These are phyloP conservation scores for Aporophyla lueneburgensis DNA, from an alignment of 2,888 invertebrate genomes.

Conservation along the genomic window DNA sequence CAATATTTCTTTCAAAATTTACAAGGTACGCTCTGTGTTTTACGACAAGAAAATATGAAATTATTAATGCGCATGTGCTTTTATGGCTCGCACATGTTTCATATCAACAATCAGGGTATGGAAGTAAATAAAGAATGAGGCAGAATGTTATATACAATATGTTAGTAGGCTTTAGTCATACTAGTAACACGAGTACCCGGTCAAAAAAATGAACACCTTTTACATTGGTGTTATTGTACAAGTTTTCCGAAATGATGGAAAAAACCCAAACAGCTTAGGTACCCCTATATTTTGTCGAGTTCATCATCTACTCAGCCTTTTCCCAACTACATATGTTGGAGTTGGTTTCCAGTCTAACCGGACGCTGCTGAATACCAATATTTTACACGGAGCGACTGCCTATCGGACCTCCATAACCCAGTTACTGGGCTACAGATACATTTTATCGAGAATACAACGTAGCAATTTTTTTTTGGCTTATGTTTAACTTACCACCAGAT, in stretches of 20 bases:
- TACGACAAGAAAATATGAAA: constrained; percentile 54
- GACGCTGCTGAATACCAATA: too few species aligned
- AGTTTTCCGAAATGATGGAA: neutral
- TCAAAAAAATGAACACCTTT: neutral
- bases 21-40: constrained; percentile 56
- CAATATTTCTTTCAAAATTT: constrained; percentile 67
- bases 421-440: neutral
- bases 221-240: neutral
- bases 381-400: too few species aligned
- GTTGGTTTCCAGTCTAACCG: too few species aligned
- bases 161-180: neutral
- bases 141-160: neutral
- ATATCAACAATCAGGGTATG: constrained; percentile 41
- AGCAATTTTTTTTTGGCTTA: too few species aligned
- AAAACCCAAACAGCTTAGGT: too few species aligned
- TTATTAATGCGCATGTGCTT: constrained; percentile 54
- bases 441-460: neutral
- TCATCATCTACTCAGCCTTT: too few species aligned
- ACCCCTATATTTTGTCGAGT: too few species aligned
- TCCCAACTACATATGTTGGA: too few species aligned
- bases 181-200: neutral
- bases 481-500: too few species aligned
- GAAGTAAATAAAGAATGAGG: constrained; percentile 22
- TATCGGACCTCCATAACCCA: neutral
- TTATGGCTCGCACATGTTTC: constrained; percentile 34